Base-by-base conservation (phyloP, 2,888 invertebrate species). In the Eupithecia insigniata region DNA sequence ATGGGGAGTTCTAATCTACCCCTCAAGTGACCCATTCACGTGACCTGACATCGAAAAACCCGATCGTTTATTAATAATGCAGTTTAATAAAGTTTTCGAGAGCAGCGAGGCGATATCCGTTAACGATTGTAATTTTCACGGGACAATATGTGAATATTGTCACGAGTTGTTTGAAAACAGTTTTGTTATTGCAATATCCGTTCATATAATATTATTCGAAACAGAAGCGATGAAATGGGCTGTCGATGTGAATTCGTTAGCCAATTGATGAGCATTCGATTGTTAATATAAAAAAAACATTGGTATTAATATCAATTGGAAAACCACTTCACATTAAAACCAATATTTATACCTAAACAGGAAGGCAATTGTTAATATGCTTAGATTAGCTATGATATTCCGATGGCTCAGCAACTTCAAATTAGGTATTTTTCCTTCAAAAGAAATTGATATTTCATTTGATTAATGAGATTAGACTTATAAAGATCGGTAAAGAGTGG, bases 111-210 rank as follows among this genome's bases (percentile, higher is more conserved):
- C 26, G 26, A 26, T 55, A 55, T 55, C 55, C 22, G 22, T 55
- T 55, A 55, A 55, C 55, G 26, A 55, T 55, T 55, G 55, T 62
- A 34, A 32, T 32, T 62, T 62, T 22, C 61, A 62, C 32, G 14
- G 26, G n/a, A 16, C 64, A 64, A 36, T 58, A 60, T 30, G 67
- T 72, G 60, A 36, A 72, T 71, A 51, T 61, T 60, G 51, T 69
- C 51, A 60, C 62, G 64, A 67, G 68, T 71, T 74, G 68, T 71
- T 73, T 71, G 66, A 51, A 32, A 46, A 68, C 43, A 18, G 67
- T 64, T 43, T 39, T 46, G 43, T 58, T 62, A 62, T n/a, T 62
- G 18, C 16, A 60, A 30, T 30, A 60, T 30, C 16, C 10, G 46
- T n/a, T 51, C 46, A 5, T 30, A 12, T 61, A 68, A 66, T 68